phyloP scores from a whole-genome alignment of 2,888 invertebrate genomes.

The Halictus quadricinctus region DNA sequence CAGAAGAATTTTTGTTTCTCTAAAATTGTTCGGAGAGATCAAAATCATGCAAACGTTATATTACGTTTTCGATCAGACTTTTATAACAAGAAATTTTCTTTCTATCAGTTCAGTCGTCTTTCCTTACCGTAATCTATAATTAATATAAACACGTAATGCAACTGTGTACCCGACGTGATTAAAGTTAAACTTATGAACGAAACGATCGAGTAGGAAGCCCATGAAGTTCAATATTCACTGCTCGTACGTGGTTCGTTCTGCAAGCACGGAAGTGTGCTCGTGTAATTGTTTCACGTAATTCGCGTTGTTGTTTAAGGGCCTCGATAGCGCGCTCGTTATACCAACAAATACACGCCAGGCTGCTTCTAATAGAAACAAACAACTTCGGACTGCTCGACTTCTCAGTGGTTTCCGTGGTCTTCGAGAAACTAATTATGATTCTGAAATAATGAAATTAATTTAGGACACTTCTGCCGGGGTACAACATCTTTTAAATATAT shows the following conservation, averaged over 20 bases:
- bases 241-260: neutral
- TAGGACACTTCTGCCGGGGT: neutral
- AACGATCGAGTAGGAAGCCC: neutral
- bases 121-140: neutral
- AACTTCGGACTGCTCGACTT: neutral
- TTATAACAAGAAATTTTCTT: neutral
- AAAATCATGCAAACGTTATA: neutral
- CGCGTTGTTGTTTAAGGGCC: conserved; percentile 1
- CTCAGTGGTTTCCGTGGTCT: neutral
- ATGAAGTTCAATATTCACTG: conserved; percentile 1
- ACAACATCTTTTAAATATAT: neutral
- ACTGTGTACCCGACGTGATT: neutral
- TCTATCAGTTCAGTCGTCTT: neutral
- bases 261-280: conserved; percentile 1
- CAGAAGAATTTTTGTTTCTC: neutral
- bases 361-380: conserved; percentile 1
- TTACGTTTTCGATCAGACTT: neutral
- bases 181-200: neutral
- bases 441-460: neutral
- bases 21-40: too few relatives aligned
- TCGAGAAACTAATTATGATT: neutral
- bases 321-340: neutral
- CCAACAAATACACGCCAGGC: neutral
- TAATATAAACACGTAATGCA: neutral
- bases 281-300: conserved; percentile 5